Percentiles rank a stretch among this genome's conserved stretches.
Conservation (phyloP, 1,140 invertebrate genomes). For the Callitettix versicolor region DNA sequence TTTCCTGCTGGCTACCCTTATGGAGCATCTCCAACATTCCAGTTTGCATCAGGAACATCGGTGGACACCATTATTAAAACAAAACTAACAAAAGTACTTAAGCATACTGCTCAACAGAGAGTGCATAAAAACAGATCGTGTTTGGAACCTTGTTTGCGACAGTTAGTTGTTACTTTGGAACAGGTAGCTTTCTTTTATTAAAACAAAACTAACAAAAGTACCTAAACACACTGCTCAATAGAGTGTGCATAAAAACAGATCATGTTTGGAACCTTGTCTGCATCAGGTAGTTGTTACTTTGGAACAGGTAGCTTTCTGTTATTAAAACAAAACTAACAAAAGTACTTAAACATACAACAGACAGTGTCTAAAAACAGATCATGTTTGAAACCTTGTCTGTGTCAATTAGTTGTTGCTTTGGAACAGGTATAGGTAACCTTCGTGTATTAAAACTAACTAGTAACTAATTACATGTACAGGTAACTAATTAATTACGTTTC, state of each 20-base stretch:
- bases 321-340: conserved; percentile 51
- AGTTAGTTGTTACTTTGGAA: conserved; percentile 58
- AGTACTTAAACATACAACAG: conserved; percentile 60
- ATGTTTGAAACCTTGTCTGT: conserved; percentile 68
- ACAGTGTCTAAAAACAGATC: conserved; percentile 64
- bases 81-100: conserved; percentile 57
- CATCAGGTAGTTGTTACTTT: conserved; percentile 57
- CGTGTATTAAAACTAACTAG: conserved; percentile 45
- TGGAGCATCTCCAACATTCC: conserved; percentile 58
- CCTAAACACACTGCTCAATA: conserved; percentile 61
- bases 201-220: conserved; percentile 52
- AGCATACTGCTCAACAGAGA: conserved; percentile 58
- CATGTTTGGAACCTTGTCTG: conserved; percentile 70
- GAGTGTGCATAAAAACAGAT: conserved; percentile 62
- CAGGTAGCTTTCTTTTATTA: conserved; percentile 36
- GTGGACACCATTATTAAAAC: conserved; percentile 46
- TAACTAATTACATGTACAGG: too few species aligned
- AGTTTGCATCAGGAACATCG: conserved; percentile 48
- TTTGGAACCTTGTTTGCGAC: conserved; percentile 65
- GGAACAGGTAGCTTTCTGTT: conserved; percentile 39
- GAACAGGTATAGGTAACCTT: conserved; percentile 41
- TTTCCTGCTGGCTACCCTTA: conserved; percentile 73
- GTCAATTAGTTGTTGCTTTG: conserved; percentile 57
- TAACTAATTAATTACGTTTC: too few species aligned
- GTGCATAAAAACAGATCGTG: conserved; percentile 68